Evolutionary conservation across 2,113 vertebrate species (phyloP).

Genomic region (Spheniscus mendiculus): DNA sequence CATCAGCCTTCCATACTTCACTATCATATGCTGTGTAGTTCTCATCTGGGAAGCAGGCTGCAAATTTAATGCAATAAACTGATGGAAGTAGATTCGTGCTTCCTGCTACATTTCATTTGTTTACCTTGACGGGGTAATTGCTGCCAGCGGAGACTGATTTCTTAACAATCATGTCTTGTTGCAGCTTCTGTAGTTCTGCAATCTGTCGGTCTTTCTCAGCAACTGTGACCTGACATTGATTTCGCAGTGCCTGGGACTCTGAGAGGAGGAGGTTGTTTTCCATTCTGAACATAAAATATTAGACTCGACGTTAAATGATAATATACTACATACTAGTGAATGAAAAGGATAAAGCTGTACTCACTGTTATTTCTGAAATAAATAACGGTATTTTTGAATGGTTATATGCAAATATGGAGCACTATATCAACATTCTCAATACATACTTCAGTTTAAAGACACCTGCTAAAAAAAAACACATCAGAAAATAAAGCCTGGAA

Average conservation of each 20-base stretch:
- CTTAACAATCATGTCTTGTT: constrained; percentile 5
- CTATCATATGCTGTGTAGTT: accelerated
- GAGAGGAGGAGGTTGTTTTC: constrained; percentile 71
- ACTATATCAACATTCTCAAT: background rate
- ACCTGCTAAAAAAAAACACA: background rate
- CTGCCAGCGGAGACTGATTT: background rate
- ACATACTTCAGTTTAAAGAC: background rate
- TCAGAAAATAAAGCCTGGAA: background rate
- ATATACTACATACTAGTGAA: background rate
- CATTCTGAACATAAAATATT: constrained; percentile 61
- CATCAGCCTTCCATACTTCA: background rate
- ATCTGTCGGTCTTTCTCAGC: constrained; percentile 70
- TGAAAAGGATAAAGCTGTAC: background rate
- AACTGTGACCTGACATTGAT: constrained; percentile 37
- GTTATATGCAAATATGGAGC: background rate
- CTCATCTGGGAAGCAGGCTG: background rate
- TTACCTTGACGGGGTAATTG: constrained; percentile 65
- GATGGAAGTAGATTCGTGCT: background rate
- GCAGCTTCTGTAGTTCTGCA: constrained; percentile 62
- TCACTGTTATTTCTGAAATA: background rate
- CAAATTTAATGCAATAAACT: background rate
- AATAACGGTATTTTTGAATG: background rate
- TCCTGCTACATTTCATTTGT: background rate
- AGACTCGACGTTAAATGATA: background rate
- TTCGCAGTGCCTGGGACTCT: constrained; percentile 64